Conservation (phyloP, 1,140 invertebrate species). For the Drosophila subobscura region DNA sequence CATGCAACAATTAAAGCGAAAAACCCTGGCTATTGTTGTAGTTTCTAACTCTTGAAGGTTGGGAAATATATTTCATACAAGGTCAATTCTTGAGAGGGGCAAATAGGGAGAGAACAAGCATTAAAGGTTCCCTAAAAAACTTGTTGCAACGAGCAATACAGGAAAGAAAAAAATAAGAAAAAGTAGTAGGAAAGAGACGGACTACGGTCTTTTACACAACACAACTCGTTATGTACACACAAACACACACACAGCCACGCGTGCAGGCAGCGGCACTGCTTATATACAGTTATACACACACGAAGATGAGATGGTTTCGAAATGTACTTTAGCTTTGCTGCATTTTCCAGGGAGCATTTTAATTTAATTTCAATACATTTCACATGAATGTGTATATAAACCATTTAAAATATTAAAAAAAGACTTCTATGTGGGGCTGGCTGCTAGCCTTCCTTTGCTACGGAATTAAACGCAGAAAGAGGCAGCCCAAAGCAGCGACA, state of each 20-base stretch:
- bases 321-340: conserved; percentile 9
- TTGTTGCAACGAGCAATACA: conserved; percentile 44
- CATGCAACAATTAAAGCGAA: conserved; percentile 39
- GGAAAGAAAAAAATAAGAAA: neutral
- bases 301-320: no score
- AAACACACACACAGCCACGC: conserved; percentile 15
- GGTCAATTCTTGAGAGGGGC: conserved; percentile 7
- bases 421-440: neutral
- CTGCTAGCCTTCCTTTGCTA: neutral
- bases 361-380: no score
- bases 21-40: no score
- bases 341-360: conserved; percentile 18
- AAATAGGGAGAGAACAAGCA: no score
- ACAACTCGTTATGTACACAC: conserved; percentile 45
- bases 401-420: conserved; percentile 5
- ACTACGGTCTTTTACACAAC: conserved; percentile 44
- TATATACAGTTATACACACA: conserved; percentile 59
- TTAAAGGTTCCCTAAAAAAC: conserved; percentile 20
- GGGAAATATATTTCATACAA: conserved; percentile 15
- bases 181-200: neutral
- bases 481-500: conserved; percentile 15
- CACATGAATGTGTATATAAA: no score
- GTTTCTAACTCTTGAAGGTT: conserved; percentile 17
- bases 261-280: conserved; percentile 16
- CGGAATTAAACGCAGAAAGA: conserved; percentile 21